Evolutionary conservation across 2,797 vertebrate genomes (phyloP).

Genomic region (Pangasius larnaudii): DNA sequence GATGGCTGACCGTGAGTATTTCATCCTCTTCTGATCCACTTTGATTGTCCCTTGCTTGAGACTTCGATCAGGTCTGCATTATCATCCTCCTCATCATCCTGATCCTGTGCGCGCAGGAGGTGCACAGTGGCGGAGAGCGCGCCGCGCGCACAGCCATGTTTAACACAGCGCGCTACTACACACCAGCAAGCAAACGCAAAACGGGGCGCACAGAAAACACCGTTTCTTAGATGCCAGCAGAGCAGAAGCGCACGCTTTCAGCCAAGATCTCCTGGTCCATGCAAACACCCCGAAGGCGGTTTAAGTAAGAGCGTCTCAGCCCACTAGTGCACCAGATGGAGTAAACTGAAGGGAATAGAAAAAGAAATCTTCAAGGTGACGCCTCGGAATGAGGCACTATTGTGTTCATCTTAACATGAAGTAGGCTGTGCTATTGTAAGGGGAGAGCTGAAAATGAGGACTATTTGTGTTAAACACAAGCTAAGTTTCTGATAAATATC

Average conservation of each 20-base stretch:
- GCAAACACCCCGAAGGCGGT: constrained; percentile 52
- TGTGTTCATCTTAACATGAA: neutral
- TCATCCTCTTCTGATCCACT: constrained; percentile 16
- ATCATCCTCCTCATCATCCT: constrained; percentile 16
- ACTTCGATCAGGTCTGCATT: constrained; percentile 22
- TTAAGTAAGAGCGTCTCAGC: constrained; percentile 63
- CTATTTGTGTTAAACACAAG: neutral
- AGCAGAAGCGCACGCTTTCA: neutral
- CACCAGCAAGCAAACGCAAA: constrained; percentile 3
- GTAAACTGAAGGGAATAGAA: neutral
- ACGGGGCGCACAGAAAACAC: neutral
- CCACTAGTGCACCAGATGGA: constrained; percentile 44
- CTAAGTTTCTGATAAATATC: constrained; percentile 4
- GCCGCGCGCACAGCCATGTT: constrained; percentile 66
- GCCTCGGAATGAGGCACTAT: neutral
- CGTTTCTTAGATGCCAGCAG: neutral
- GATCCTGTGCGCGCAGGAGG: constrained; percentile 38
- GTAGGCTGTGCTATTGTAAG: neutral
- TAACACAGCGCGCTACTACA: constrained; percentile 45
- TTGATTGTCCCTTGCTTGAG: constrained; percentile 40
- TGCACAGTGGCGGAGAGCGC: constrained; percentile 43
- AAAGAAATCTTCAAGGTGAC: constrained; percentile 9
- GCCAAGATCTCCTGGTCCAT: constrained; percentile 13
- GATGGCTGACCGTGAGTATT: constrained; percentile 72
- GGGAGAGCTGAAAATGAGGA: neutral